These are phyloP conservation scores for Phocoena phocoena DNA, from an alignment of 2,113 vertebrate species.

Conservation along the genomic window DNA sequence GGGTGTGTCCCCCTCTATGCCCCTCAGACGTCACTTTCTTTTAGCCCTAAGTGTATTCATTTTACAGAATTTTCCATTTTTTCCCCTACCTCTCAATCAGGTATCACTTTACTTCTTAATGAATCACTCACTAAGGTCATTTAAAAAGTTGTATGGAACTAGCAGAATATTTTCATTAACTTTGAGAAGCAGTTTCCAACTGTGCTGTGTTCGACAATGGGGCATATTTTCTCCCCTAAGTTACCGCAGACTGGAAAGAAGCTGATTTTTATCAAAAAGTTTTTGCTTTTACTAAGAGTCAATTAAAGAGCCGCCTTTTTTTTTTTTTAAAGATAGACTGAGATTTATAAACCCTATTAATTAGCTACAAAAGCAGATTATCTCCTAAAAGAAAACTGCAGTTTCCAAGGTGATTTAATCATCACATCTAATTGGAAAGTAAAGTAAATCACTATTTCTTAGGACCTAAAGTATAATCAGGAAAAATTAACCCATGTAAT, in stretches of 20 bases:
- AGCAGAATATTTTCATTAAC: conserved; percentile 20
- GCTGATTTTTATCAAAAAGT: conserved; percentile 49
- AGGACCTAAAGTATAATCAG: not conserved
- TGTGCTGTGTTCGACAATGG: not conserved
- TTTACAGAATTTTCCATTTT: not conserved
- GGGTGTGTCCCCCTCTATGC: no score
- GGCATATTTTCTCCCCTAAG: not conserved
- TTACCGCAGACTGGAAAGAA: conserved; percentile 16
- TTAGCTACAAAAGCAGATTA: conserved; percentile 60
- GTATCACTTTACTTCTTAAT: not conserved
- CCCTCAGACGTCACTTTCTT: not conserved
- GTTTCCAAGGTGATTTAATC: conserved; percentile 52
- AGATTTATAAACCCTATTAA: conserved; percentile 65
- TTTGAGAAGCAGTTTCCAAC: conserved; percentile 27
- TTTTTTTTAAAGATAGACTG: conserved; percentile 11
- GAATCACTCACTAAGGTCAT: conserved; percentile 7
- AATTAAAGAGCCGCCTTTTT: conserved; percentile 14
- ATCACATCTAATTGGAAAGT: conserved; percentile 59
- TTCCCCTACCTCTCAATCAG: not conserved
- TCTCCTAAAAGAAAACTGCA: conserved; percentile 59
- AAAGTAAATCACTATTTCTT: conserved; percentile 56
- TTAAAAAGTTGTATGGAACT: conserved; percentile 19
- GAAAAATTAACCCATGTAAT: conserved; percentile 41
- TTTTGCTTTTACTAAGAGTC: conserved; percentile 56
- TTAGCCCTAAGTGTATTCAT: not conserved